phyloP scores from a whole-genome alignment of 1,140 invertebrate genomes.

The Chelonus insularis region DNA sequence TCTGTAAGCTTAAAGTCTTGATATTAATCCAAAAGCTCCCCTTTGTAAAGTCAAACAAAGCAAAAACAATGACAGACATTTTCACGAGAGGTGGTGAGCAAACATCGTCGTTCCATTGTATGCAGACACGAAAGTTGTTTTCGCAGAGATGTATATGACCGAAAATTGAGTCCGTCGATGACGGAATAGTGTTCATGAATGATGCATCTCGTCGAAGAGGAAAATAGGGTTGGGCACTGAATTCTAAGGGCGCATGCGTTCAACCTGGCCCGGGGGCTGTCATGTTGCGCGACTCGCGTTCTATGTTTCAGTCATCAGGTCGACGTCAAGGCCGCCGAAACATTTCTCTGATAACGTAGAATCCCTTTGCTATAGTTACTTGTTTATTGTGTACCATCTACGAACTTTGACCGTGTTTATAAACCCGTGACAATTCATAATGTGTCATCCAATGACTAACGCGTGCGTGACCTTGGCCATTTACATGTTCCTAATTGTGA shows the following conservation, averaged over 20 bases:
- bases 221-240: conserved; percentile 46
- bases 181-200: conserved; percentile 21
- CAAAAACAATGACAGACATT: not conserved
- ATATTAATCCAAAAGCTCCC: conserved; percentile 11
- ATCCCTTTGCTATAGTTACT: not conserved
- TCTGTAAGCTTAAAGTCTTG: not conserved
- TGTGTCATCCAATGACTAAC: not conserved
- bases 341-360: not conserved
- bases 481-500: not conserved
- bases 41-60: not conserved
- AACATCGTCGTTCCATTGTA: not conserved
- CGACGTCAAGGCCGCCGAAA: conserved; percentile 40
- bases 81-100: not conserved
- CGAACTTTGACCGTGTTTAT: not conserved
- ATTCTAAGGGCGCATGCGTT: conserved; percentile 46
- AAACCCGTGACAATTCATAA: too few relatives aligned
- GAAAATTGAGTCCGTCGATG: not conserved
- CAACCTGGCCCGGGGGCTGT: conserved; percentile 52
- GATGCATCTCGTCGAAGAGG: conserved; percentile 28
- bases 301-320: conserved; percentile 46
- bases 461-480: conserved; percentile 19
- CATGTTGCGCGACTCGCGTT: conserved; percentile 18
- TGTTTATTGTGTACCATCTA: not conserved
- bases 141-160: too few relatives aligned
- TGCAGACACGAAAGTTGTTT: too few relatives aligned